These are phyloP conservation scores for Hermaeophaga mercurialis DNA, from an alignment of 2,888 invertebrate genomes.

Conservation along the genomic window DNA sequence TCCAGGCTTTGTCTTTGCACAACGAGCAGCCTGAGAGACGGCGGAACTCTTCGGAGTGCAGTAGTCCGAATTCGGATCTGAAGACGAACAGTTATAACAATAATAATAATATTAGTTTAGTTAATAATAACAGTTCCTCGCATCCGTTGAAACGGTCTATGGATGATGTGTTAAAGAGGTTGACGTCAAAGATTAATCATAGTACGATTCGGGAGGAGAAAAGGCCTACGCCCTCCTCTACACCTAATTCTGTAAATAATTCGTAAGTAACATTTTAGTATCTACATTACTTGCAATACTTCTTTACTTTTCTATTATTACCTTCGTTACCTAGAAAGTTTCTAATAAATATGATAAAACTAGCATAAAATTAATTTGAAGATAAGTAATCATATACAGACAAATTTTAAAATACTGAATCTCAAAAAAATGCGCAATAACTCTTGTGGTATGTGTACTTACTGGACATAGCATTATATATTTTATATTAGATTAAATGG, in stretches of 20 bases:
- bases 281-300: no score
- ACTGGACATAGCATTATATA: no score
- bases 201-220: constrained; percentile 75
- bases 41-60: constrained; percentile 71
- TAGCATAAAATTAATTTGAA: no score
- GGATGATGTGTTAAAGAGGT: constrained; percentile 88
- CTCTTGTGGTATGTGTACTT: no score
- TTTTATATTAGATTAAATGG: no score
- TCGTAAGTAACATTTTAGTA: constrained; percentile 56
- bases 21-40: constrained; percentile 60
- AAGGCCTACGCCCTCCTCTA: constrained; percentile 72
- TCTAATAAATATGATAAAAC: no score
- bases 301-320: no score
- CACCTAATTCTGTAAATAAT: constrained; percentile 60
- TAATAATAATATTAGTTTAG: constrained; percentile 68
- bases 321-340: no score
- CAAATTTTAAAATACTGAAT: no score
- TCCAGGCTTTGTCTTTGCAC: constrained; percentile 60
- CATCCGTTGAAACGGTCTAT: constrained; percentile 78
- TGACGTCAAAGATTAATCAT: constrained; percentile 83
- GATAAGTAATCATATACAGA: no score
- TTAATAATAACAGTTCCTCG: constrained; percentile 66
- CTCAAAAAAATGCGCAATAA: no score
- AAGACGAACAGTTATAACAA: constrained; percentile 65
- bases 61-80: constrained; percentile 71